These are phyloP conservation scores for Corythornis vintsioides DNA, from an alignment of 2,113 vertebrate species.

Conservation along the genomic window DNA sequence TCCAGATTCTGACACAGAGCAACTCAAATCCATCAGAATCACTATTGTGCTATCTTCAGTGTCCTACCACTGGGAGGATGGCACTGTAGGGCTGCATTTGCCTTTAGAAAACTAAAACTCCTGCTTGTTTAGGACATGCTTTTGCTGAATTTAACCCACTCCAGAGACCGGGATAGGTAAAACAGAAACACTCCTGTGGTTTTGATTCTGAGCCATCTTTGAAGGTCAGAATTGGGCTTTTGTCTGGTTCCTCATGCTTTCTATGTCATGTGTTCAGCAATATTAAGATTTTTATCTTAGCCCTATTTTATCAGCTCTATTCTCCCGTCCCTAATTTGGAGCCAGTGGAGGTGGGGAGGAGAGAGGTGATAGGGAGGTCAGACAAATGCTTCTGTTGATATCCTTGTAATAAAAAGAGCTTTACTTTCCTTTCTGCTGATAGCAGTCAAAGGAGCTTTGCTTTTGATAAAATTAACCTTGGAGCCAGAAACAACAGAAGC, in stretches of 20 bases:
- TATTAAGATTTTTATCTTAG: slow-evolving; percentile 61
- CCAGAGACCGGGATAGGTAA: neutral
- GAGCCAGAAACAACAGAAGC: slow-evolving; percentile 60
- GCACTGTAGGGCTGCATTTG: neutral
- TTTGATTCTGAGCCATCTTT: slow-evolving; percentile 25
- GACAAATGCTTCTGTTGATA: slow-evolving; percentile 57
- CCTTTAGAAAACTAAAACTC: neutral
- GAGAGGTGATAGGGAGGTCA: slow-evolving; percentile 44
- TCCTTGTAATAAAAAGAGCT: slow-evolving; percentile 65
- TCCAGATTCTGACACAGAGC: neutral
- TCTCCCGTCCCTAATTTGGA: slow-evolving; percentile 41
- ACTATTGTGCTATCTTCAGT: neutral
- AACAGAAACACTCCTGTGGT: neutral
- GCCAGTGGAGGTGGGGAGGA: slow-evolving; percentile 15
- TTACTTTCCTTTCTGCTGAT: slow-evolving; percentile 59
- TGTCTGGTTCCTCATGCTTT: slow-evolving; percentile 20
- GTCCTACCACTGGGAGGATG: neutral
- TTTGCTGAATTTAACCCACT: neutral
- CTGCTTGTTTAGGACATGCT: neutral
- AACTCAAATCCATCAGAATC: neutral
- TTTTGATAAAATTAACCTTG: slow-evolving; percentile 69
- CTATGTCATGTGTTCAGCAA: neutral
- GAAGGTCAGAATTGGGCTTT: slow-evolving; percentile 16
- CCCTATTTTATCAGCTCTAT: slow-evolving; percentile 27
- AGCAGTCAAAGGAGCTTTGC: slow-evolving; percentile 61